A percentile compares a stretch with the other conserved stretches of the same genome.
phyloP scores from a whole-genome alignment of 1,140 invertebrate genomes.

The Luehdorfia chinensis region DNA sequence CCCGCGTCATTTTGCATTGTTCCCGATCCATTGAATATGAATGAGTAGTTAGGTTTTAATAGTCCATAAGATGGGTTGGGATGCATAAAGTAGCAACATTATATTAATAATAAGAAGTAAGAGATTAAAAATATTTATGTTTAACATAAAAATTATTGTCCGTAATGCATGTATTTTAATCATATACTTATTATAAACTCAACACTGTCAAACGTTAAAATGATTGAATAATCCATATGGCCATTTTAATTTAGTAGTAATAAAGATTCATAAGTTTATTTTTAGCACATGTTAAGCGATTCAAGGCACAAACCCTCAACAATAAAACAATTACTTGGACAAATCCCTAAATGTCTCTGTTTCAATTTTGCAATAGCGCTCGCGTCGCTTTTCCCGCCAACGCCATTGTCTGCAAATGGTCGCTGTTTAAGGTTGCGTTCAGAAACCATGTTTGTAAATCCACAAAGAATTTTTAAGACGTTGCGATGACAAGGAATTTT shows the following conservation, averaged over 20 bases:
- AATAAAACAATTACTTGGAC: constrained; percentile 51
- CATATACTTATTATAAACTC: no score
- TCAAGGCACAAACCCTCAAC: constrained; percentile 14
- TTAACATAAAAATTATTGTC: no score
- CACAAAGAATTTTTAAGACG: constrained; percentile 56
- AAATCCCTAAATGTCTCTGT: constrained; percentile 49
- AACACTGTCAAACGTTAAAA: no score
- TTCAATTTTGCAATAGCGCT: constrained; percentile 31
- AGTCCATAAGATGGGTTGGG: background rate
- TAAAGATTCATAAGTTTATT: no score
- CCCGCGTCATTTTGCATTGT: constrained; percentile 4
- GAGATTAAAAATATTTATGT: background rate
- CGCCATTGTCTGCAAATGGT: constrained; percentile 73
- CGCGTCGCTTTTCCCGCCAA: constrained; percentile 51
- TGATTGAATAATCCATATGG: no score
- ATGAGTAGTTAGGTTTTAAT: background rate
- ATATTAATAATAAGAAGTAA: background rate
- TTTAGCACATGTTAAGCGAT: no score
- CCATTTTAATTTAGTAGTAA: no score
- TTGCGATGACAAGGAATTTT: constrained; percentile 60
- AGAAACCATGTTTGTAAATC: constrained; percentile 64
- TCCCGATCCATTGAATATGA: background rate
- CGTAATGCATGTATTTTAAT: no score
- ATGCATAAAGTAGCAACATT: background rate
- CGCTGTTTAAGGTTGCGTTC: constrained; percentile 58